Evolutionary conservation across 2,888 invertebrate genomes (phyloP).

Genomic region (Orthonevra nobilis): DNA sequence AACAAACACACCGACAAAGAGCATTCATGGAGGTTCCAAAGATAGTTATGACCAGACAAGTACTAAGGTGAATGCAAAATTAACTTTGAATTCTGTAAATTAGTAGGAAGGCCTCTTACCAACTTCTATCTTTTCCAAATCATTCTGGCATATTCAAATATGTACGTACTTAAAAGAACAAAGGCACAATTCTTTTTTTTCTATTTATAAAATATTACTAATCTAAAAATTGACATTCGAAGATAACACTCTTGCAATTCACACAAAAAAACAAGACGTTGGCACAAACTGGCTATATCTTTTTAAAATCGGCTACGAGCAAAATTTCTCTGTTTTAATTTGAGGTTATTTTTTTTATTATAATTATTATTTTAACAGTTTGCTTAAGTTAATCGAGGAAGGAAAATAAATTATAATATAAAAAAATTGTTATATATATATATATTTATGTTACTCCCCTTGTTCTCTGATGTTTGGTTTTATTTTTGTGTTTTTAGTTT

Average conservation of each 20-base stretch:
- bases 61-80: conserved; percentile 66
- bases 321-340: conserved; percentile 34
- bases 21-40: conserved; percentile 50
- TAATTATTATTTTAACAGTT: too few species aligned
- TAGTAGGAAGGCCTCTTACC: conserved; percentile 30
- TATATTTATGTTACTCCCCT: conserved; percentile 46
- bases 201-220: too few species aligned
- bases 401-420: conserved; percentile 15
- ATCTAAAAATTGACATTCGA: conserved; percentile 78
- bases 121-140: conserved; percentile 12
- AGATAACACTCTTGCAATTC: conserved; percentile 51
- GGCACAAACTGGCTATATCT: conserved; percentile 31
- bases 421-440: conserved; percentile 43
- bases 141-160: conserved; percentile 1
- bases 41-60: conserved; percentile 55
- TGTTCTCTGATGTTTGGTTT: conserved; percentile 56
- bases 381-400: conserved; percentile 14
- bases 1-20: conserved; percentile 72
- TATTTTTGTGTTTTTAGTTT: conserved; percentile 40
- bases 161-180: not conserved
- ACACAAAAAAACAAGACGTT: conserved; percentile 33
- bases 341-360: conserved; percentile 17
- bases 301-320: conserved; percentile 49
- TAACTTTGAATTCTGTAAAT: conserved; percentile 54
- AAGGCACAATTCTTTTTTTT: too few species aligned